These are phyloP conservation scores for Leptinotarsa texana DNA, from an alignment of 1,140 invertebrate genomes.

Conservation along the genomic window DNA sequence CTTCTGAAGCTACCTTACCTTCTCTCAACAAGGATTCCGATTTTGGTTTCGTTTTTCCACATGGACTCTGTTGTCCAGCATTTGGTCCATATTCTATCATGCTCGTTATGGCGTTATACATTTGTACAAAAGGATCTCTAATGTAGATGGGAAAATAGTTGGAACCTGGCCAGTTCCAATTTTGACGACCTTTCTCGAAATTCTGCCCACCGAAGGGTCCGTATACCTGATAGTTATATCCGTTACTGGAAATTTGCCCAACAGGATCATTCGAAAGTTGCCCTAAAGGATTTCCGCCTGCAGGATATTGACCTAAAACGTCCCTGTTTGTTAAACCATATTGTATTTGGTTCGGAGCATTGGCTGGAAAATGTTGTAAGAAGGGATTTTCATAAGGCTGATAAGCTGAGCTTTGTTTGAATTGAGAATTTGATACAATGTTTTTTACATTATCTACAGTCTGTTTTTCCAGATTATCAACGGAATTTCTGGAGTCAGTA, in stretches of 20 bases:
- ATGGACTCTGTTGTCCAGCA: conserved; percentile 34
- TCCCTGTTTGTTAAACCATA: conserved; percentile 13
- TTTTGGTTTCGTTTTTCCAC: conserved; percentile 22
- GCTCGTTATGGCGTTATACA: conserved; percentile 58
- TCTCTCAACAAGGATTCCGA: neutral
- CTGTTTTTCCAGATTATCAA: conserved; percentile 32
- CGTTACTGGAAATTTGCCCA: neutral
- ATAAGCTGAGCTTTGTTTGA: conserved; percentile 1
- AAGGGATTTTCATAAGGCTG: conserved; percentile 13
- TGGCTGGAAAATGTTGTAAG: neutral
- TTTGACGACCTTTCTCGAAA: conserved; percentile 37
- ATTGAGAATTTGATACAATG: conserved; percentile 36
- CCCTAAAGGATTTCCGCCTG: neutral
- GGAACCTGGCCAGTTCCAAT: conserved; percentile 56
- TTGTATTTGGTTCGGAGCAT: neutral
- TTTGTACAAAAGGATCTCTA: conserved; percentile 60
- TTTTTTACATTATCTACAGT: conserved; percentile 41
- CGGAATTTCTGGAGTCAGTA: neutral
- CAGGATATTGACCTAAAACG: neutral
- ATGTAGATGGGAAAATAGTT: conserved; percentile 61
- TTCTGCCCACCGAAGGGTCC: neutral
- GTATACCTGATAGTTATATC: conserved; percentile 17
- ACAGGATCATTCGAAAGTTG: neutral
- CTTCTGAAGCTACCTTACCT: neutral
- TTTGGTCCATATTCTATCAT: conserved; percentile 64